phyloP scores from a whole-genome alignment of 1,140 invertebrate genomes.

The Ceratosolen solmsi region DNA sequence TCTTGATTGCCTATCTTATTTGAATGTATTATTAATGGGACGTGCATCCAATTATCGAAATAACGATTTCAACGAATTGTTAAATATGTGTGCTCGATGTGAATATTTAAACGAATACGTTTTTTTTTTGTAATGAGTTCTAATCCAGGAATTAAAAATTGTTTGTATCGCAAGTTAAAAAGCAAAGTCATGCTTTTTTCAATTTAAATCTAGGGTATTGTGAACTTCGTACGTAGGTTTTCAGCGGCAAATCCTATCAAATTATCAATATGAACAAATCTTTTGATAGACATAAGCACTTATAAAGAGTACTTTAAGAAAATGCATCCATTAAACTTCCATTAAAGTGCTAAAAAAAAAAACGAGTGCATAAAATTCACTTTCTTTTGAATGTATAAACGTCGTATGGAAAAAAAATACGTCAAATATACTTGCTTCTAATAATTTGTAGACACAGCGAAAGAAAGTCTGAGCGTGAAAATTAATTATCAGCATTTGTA shows the following conservation, averaged over 20 bases:
- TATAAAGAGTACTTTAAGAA: not conserved
- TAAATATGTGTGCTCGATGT: no score
- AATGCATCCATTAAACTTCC: not conserved
- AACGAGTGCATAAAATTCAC: not conserved
- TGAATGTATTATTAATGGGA: constrained; percentile 31
- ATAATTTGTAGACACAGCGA: not conserved
- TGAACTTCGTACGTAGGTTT: not conserved
- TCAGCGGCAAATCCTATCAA: not conserved
- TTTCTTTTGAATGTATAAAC: constrained; percentile 20
- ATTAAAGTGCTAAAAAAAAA: not conserved
- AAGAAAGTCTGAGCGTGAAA: constrained; percentile 5
- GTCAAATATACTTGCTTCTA: not conserved
- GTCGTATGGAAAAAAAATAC: constrained; percentile 12
- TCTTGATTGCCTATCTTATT: constrained; percentile 35
- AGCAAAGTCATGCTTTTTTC: no score
- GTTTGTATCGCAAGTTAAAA: no score
- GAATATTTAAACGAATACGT: no score
- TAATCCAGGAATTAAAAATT: no score
- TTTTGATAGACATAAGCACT: not conserved
- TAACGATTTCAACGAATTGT: no score
- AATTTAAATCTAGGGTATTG: no score
- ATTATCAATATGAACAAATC: not conserved
- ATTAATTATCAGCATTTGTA: constrained; percentile 40
- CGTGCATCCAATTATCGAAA: not conserved
- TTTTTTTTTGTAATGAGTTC: no score